Evolutionary conservation across 2,888 invertebrate species (phyloP).

Genomic region (Unio pictorum): DNA sequence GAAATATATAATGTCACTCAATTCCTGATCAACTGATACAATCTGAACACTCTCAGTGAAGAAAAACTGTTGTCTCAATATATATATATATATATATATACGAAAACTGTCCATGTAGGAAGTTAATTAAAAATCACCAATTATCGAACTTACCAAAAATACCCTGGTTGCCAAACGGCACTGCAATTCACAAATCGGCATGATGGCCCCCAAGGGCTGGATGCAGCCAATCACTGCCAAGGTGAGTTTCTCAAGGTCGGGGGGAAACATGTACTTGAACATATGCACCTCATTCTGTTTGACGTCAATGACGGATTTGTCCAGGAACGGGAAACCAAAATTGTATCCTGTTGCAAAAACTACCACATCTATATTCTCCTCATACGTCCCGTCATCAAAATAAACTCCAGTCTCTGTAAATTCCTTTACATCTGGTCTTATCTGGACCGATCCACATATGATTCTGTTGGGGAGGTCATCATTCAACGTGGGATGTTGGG

Average conservation of each 20-base stretch:
- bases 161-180: constrained; percentile 71
- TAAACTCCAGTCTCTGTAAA: constrained; percentile 60
- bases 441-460: constrained; percentile 63
- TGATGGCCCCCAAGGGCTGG: constrained; percentile 73
- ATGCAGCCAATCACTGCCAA: constrained; percentile 72
- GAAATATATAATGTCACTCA: no score
- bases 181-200: constrained; percentile 74
- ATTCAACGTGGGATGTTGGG: constrained; percentile 70
- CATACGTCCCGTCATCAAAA: constrained; percentile 63
- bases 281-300: constrained; percentile 64
- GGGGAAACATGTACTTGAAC: constrained; percentile 71
- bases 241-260: constrained; percentile 63
- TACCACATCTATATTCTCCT: constrained; percentile 66
- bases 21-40: no score
- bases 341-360: constrained; percentile 70
- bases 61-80: no score
- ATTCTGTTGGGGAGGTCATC: constrained; percentile 71
- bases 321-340: constrained; percentile 72
- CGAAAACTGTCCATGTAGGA: not conserved
- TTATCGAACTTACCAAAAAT: constrained; percentile 54
- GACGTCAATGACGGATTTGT: constrained; percentile 56
- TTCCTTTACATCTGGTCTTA: constrained; percentile 61
- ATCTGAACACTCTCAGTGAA: no score
- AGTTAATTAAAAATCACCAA: no score
- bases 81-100: no score